These are phyloP conservation scores for Syngnathus acus DNA, from an alignment of 2,797 vertebrate species.

Conservation along the genomic window DNA sequence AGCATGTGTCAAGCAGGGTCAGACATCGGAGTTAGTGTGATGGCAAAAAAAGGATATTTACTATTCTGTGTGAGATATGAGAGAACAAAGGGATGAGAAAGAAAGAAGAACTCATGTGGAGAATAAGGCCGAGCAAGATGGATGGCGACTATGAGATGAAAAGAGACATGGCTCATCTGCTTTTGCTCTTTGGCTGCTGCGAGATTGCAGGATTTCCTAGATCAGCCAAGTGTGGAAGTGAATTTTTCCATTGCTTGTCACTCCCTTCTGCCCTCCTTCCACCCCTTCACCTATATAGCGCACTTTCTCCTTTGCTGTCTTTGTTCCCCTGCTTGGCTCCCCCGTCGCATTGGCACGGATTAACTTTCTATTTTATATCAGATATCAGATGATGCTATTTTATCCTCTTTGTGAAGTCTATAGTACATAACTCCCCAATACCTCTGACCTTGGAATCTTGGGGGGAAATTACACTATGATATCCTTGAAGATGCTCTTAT, in stretches of 20 bases:
- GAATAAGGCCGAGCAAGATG: conserved; percentile 41
- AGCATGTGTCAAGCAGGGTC: conserved; percentile 46
- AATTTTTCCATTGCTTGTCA: conserved; percentile 60
- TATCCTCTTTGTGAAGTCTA: conserved; percentile 22
- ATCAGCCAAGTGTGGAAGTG: conserved; percentile 67
- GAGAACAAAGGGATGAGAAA: conserved; percentile 48
- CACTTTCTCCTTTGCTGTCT: conserved; percentile 29
- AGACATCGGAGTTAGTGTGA: conserved; percentile 29
- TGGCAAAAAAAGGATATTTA: conserved; percentile 8
- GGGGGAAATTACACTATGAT: not conserved
- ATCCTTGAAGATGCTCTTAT: conserved; percentile 2
- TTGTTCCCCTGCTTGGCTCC: conserved; percentile 21
- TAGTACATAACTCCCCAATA: not conserved
- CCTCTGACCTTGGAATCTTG: not conserved
- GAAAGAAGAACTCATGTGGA: conserved; percentile 34
- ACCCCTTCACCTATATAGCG: conserved; percentile 17
- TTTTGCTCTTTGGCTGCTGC: conserved; percentile 46
- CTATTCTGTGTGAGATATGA: conserved; percentile 15
- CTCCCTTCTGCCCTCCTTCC: conserved; percentile 19
- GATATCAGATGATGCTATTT: conserved; percentile 41
- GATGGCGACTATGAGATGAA: conserved; percentile 42
- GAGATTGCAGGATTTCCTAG: conserved; percentile 69
- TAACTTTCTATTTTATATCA: conserved; percentile 46
- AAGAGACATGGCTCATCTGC: conserved; percentile 64
- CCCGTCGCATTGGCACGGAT: conserved; percentile 43